Base-by-base conservation (phyloP, 2,113 vertebrate species). In the Erinaceus europaeus region DNA sequence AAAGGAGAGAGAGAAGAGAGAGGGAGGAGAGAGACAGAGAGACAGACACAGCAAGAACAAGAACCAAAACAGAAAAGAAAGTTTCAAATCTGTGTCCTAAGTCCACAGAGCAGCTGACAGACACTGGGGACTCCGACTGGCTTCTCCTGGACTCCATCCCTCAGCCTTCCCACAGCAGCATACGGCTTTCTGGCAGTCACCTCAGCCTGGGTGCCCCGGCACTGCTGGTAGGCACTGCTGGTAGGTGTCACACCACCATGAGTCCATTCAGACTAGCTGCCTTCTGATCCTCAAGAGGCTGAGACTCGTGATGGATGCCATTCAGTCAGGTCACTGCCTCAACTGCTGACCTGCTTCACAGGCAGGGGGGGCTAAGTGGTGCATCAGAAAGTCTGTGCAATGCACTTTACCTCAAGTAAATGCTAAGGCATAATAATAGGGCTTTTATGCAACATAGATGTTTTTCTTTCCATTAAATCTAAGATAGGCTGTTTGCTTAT, bases 381-480 rank as follows among this genome's bases (percentile, higher is more conserved):
- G 3, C 74, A 92, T 76, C 74, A 23, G 71, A 64, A 91, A 82
- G 82, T 68, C 74, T 32, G 34, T 46, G 71, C 23, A 20, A 23
- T 5, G 36, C 65, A 11, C 81, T 74, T 73, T 7, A 44, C 61
- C 42, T 76, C 32, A 52, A 83, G 77, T 62, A 92, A 91, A 65
- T 89, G 82, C 65, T 36, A 42, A 86, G 88, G 67, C 55, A 61
- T 69, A 52, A 94, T 93, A 94, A 93, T 85, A 90, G 77, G 27
- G 67, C 88, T 93, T 91, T 94, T 91, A 94, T 94, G 71, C 93
- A 46, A 21, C 29, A 2, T 42, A 27, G 42, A 2, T 95, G 94
- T 95, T 95, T 95, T 94, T 86, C 86, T 94, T 95, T 78, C 93
- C 91, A 94, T 94, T 94, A 95, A 94, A 88, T 85, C 84, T 86